Evolutionary conservation across 2,888 invertebrate genomes (phyloP).

Genomic region (Molanna angustata): DNA sequence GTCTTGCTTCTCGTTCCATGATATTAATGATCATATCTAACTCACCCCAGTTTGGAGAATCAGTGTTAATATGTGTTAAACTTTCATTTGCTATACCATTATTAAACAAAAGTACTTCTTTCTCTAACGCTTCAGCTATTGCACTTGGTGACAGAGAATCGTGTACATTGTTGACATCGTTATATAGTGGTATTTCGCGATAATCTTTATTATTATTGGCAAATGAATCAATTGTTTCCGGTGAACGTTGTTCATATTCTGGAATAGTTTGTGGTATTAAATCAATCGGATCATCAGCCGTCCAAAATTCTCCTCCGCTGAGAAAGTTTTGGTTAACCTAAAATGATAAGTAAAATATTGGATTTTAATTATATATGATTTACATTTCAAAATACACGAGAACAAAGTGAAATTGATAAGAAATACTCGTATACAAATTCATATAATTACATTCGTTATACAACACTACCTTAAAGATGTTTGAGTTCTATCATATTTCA

Average conservation of each 20-base stretch:
- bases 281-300: conserved; percentile 6
- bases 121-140: conserved; percentile 3
- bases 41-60: conserved; percentile 4
- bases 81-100: conserved; percentile 1
- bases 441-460: no score
- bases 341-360: conserved; percentile 9
- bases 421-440: no score
- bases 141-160: not conserved
- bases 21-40: conserved; percentile 2
- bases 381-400: not conserved
- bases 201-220: not conserved
- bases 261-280: conserved; percentile 19
- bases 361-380: not conserved
- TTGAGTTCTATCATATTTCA: not conserved
- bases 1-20: conserved; percentile 5
- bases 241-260: not conserved
- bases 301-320: conserved; percentile 22
- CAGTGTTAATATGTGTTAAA: not conserved
- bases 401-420: no score
- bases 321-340: conserved; percentile 24
- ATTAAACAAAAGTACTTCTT: conserved; percentile 2
- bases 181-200: not conserved
- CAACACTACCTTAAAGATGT: no score
- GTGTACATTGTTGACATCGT: not conserved
- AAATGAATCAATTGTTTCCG: not conserved